Percentiles rank a stretch among this genome's conserved stretches.
phyloP scores from a whole-genome alignment of 2,797 vertebrate genomes.

The Lithobates pipiens region DNA sequence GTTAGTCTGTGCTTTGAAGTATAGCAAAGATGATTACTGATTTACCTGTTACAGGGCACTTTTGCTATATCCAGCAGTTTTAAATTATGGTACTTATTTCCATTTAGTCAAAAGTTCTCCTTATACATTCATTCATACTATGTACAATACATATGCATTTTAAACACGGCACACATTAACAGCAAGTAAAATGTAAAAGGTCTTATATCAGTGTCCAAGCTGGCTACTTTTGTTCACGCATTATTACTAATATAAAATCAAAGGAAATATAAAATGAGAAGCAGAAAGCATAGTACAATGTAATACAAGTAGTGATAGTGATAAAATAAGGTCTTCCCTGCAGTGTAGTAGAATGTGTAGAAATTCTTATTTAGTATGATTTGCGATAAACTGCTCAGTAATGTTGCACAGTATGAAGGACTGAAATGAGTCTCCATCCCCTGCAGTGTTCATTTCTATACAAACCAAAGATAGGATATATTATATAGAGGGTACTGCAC shows the following conservation, averaged over 20 bases:
- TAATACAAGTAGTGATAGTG: conserved; percentile 2
- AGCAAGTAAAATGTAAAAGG: neutral
- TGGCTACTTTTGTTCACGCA: neutral
- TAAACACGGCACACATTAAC: neutral
- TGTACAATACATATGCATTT: neutral
- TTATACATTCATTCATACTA: neutral
- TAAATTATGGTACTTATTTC: neutral
- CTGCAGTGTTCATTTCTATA: conserved; percentile 28
- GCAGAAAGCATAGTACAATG: neutral
- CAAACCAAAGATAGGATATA: neutral
- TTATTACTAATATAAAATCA: neutral
- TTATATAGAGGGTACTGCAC: conserved; percentile 8
- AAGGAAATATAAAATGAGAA: conserved; percentile 14
- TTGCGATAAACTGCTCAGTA: conserved; percentile 48
- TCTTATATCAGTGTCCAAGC: neutral
- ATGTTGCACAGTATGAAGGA: conserved; percentile 46
- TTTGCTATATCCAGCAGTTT: neutral
- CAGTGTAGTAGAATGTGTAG: conserved; percentile 34
- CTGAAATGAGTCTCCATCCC: conserved; percentile 37
- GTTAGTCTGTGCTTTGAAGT: neutral
- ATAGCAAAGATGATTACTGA: neutral
- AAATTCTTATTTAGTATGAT: conserved; percentile 47
- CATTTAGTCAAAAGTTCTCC: neutral
- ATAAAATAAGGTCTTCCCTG: conserved; percentile 22
- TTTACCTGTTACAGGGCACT: neutral